Base-by-base conservation (phyloP, 2,888 invertebrate species). In the Eupeodes latifasciatus region DNA sequence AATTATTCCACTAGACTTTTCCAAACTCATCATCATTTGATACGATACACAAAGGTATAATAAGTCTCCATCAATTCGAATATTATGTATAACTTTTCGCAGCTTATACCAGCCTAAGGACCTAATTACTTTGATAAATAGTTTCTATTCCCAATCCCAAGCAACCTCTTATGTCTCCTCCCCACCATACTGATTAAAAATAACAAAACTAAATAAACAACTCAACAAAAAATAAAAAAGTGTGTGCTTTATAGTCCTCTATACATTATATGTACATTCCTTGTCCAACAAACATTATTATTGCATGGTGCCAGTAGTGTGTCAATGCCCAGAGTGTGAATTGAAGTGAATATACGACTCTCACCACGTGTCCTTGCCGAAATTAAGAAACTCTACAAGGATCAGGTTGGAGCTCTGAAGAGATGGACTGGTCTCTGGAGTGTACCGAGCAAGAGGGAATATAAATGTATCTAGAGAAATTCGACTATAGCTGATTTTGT, bases 121-220 rank as follows among this genome's bases (percentile, higher is more conserved):
- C 64, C 69, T 85, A 76, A 81, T 85, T 76, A 81, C 14, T 59
- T 51, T 76, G 85, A 85, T 76, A 62, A 81, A 85, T 81, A 51
- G 71, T 19, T 64, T 59, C 12, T 27, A 34, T 71, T 51, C 51
- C 47, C 27, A 40, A 72, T 51, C 51, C 53, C 16, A 40, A 72
- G 19, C n/a, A 59, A 51, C 57, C 12, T 55, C 55, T 57, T 51
- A 66, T 3, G 1, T 40, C 40, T 1, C 40, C 40, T 40, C 5
- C 44, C 49, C 64, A 27, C 59, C 27, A 12, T 47, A n/a, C 4
- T 19, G 3, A 16, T 59, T 40, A 7, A 9, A n/a, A 36, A 7
- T 14, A 59, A 80, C 19, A 64, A 44, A 47, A 51, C 16, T n/a
- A 40, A 19, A 4, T 40, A 19, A n/a, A 59, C 9, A 55, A 72